These are phyloP conservation scores for Aphelenchoides bicaudatus DNA, from an alignment of 2,888 invertebrate species.

Conservation along the genomic window DNA sequence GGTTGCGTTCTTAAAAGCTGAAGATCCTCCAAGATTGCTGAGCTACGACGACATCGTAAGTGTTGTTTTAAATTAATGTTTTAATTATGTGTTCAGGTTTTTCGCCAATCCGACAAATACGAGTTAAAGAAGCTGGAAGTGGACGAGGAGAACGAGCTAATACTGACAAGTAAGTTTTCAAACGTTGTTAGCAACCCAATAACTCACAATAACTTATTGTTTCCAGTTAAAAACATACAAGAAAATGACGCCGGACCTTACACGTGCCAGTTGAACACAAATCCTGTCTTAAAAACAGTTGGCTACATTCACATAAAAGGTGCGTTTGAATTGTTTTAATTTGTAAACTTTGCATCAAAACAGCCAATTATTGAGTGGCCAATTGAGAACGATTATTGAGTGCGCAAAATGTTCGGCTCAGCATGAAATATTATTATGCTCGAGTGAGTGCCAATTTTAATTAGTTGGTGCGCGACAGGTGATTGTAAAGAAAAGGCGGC, in stretches of 20 bases:
- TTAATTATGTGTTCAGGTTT: conserved; percentile 37
- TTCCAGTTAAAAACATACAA: conserved; percentile 79
- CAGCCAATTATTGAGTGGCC: background rate
- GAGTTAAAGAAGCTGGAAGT: conserved; percentile 49
- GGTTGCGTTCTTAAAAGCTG: conserved; percentile 56
- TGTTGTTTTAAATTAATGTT: conserved; percentile 17
- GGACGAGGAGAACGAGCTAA: no score
- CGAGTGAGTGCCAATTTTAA: background rate
- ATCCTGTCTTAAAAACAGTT: conserved; percentile 47
- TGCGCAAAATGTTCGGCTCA: no score
- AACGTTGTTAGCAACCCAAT: no score
- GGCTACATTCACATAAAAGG: conserved; percentile 56
- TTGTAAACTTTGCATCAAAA: background rate
- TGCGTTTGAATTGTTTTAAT: conserved; percentile 17
- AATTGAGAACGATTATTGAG: background rate
- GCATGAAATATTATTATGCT: no score
- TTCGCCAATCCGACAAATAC: conserved; percentile 56
- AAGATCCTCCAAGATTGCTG: conserved; percentile 51
- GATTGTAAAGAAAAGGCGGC: conserved; percentile 10
- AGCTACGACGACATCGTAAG: conserved; percentile 52
- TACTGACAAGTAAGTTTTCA: no score
- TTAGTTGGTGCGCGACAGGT: background rate
- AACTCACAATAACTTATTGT: conserved; percentile 81
- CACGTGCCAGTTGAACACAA: conserved; percentile 69
- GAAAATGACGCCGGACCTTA: conserved; percentile 85